Conservation (phyloP, 2,888 invertebrate genomes). For the Malthinus flaveolus region DNA sequence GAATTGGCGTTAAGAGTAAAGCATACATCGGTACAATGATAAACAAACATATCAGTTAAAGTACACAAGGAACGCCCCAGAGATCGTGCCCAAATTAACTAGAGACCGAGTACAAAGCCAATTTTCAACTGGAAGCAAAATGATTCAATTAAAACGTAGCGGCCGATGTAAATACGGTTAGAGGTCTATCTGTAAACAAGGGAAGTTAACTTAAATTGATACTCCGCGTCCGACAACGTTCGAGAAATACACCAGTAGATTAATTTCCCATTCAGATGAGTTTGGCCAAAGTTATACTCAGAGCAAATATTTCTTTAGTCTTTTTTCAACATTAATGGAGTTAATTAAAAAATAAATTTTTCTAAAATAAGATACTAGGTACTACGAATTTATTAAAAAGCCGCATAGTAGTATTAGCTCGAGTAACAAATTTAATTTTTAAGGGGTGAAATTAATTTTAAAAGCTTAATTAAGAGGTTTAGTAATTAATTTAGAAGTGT, state of each 20-base stretch:
- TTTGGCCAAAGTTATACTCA: slow-evolving; percentile 3
- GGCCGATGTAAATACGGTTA: slow-evolving; percentile 41
- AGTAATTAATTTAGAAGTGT: background rate
- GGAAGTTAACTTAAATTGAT: slow-evolving; percentile 34
- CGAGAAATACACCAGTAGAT: slow-evolving; percentile 10
- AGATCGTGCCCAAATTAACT: slow-evolving; percentile 37
- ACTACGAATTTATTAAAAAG: background rate
- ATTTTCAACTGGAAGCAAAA: slow-evolving; percentile 45
- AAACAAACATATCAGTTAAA: slow-evolving; percentile 33
- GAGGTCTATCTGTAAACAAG: slow-evolving; percentile 42
- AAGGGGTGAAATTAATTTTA: slow-evolving; percentile 1
- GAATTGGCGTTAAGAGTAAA: slow-evolving; percentile 20
- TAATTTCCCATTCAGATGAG: slow-evolving; percentile 12
- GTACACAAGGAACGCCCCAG: slow-evolving; percentile 28
- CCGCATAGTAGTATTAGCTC: too few relatives aligned
- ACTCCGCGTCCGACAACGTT: slow-evolving; percentile 20
- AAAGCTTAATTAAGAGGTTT: slow-evolving; percentile 2
- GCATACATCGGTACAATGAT: slow-evolving; percentile 29
- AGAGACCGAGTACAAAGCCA: slow-evolving; percentile 40
- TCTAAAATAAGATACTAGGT: background rate
- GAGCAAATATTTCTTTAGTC: slow-evolving; percentile 3
- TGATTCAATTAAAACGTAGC: slow-evolving; percentile 45
- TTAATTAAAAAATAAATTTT: background rate
- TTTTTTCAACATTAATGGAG: too few relatives aligned
- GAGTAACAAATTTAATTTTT: background rate